Evolutionary conservation across 2,888 invertebrate species (phyloP), one percentile per base, ranked within the genome.

Genomic region (Protophormia terraenovae): DNA sequence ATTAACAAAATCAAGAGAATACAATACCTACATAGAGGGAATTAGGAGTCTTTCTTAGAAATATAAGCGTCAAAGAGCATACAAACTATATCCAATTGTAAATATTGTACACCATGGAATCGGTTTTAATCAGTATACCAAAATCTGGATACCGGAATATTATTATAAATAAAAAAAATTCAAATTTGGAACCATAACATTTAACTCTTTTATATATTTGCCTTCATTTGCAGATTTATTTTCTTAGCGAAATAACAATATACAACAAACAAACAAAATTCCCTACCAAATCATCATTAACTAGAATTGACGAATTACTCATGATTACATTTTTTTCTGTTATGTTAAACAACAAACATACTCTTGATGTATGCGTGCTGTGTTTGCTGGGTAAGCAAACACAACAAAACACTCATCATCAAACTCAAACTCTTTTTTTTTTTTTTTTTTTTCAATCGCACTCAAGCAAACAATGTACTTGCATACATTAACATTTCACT

Each of bases 221-320:
- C 14, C 7, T 10, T 41, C 16, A 71, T 12, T 19, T 41, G 4
- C 27, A 41, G 55, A 1, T 19, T 47, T 45, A n/a, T n/a, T 45
- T 45, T 45, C 22, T 50, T 50, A 8, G 22, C 47, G n/a, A 50
- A 32, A 10, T 3, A n/a, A 60, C 29, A 60, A 32, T 6, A 16
- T 10, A 10, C 8, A 16, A n/a, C 24, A 55, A 41, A 32, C 6
- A 47, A 72, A 72, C 1, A n/a, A 38, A 55, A 41, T 22, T 41
- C 16, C 12, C 55, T 58, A 41, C 32, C 45, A 55, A 60, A 69
- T 45, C 58, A 58, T 45, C 67, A 27, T 77, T 76, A 53, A 27
- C 14, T 24, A 38, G 64, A 58, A 69, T 41, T 62, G 62, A 76
- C 47, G 69, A 41, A 71, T 82, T 82, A 27, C 64, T 55, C 35